Base-by-base conservation (phyloP, 2,797 vertebrate genomes). In the Gambelia wislizenii region DNA sequence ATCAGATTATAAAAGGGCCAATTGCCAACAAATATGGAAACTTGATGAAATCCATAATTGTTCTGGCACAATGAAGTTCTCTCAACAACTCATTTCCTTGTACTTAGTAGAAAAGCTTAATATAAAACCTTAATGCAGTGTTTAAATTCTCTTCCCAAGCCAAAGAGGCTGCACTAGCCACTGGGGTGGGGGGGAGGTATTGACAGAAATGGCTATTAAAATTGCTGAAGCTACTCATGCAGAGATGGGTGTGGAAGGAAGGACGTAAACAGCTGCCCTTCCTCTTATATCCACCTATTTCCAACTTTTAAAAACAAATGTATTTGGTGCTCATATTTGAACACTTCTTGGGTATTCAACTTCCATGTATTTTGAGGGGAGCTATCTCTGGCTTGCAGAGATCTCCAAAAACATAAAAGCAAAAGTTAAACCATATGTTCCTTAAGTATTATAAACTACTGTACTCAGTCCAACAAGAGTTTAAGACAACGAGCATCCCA, bases 11-110 rank as follows among this genome's bases (percentile, higher is more conserved):
- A 54, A 85, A 59, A 16, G 56, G 70, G 36, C 14, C 6, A 42
- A 56, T 33, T 80, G 77, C 33, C 22, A 4, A 72, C 14, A 20
- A 85, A 74, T 75, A 76, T 76, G 72, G 64, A 52, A 84, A n/a
- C 27, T 80, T 85, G 13, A 36, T 64, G 89, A 87, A 59, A 81
- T 54, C 33, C n/a, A 69, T 25, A 64, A 91, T 77, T 2, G 16
- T 39, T 56, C 0, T 0, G 18, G 52, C 64, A 72, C 2, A 59
- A 18, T 0, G 0, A 1, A 64, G 27, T 64, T 52, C 1, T 22
- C 81, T 77, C 4, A 76, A 72, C 79, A 52, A 0, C 39, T 18
- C n/a, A 79, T 49, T 75, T 16, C 14, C 1, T 49, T 67, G 47
- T 87, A 56, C 79, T 90, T 84, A 75, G 88, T n/a, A 69, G 78